Percentiles rank a stretch among this genome's conserved stretches.
Conservation (phyloP, 2,113 vertebrate genomes). For the Rutilus rutilus region DNA sequence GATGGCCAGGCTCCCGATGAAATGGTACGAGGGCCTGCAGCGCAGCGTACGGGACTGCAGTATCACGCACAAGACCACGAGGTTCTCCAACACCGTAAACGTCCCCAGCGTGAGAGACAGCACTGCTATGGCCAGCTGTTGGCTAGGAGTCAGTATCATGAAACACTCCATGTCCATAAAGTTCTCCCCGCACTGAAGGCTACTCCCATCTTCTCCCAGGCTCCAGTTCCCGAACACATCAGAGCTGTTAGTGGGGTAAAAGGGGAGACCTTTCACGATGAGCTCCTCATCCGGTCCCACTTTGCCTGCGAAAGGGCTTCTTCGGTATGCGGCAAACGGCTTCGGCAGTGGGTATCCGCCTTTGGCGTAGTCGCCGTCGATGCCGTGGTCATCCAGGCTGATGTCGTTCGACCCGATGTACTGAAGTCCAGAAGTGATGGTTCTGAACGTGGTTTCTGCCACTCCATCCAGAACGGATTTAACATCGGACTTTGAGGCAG, state of each 20-base stretch:
- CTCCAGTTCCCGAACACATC: conserved; percentile 91
- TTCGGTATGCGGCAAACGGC: conserved; percentile 90
- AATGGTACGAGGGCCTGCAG: conserved; percentile 96
- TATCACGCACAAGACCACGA: conserved; percentile 94
- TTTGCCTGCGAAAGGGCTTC: conserved; percentile 90
- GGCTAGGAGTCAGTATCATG: conserved; percentile 97
- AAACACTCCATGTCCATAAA: conserved; percentile 99
- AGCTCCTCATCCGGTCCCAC: conserved; percentile 87
- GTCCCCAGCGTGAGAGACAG: conserved; percentile 94
- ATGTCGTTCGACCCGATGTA: conserved; percentile 93
- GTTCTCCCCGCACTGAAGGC: conserved; percentile 95
- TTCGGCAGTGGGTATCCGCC: conserved; percentile 89
- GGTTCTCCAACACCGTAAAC: conserved; percentile 97
- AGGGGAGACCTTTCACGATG: conserved; percentile 82
- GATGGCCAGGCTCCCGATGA: conserved; percentile 95
- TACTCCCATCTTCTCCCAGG: conserved; percentile 86
- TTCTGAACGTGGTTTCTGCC: conserved; percentile 96
- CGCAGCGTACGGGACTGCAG: conserved; percentile 93
- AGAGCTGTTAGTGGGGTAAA: conserved; percentile 88
- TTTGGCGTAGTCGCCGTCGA: conserved; percentile 86
- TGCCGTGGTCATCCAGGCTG: conserved; percentile 87
- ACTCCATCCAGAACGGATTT: conserved; percentile 96
- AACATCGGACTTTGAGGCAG: conserved; percentile 82
- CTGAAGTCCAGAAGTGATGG: conserved; percentile 96
- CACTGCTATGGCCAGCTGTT: conserved; percentile 94